Evolutionary conservation across 1,140 invertebrate species (phyloP), one percentile per base, ranked within the genome.

Genomic region (Choristoneura fumiferana): DNA sequence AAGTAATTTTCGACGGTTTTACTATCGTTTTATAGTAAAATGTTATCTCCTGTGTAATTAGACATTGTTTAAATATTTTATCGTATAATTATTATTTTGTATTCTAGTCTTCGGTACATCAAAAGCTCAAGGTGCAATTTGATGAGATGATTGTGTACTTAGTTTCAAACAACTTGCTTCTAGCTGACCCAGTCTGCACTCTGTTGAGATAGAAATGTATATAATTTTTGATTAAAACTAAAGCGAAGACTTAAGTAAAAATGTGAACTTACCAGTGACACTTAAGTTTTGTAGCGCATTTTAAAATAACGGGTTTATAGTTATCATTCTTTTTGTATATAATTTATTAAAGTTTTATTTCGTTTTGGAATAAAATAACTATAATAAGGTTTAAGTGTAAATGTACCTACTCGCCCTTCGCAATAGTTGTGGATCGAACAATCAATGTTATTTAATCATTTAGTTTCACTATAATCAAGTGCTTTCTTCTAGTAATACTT

Each of bases 91-190:
- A 58, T 65, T 57, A 71, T 73, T 74, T 80, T 75, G 79, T 78
- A 73, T 81, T 84, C 81, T 84, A 84, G 81, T 84, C 81, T 82
- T 70, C 76, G 76, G 73, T 69, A 73, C 78, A 29, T 3, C 22
- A 49, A n/a, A 33, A 73, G 80, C 81, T 84, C 81, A 84, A 81
- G 65, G 65, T 49, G 43, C 43, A 29, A 49, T 22, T 22, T 12
- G 43, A 17, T 49, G 43, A 22, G 18, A 22, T 12, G 22, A 17
- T 29, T 13, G 43, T 10, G 43, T 49, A 49, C 43, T 49, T 49
- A 49, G 18, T 49, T n/a, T 49, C 12, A 18, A 3, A n/a, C n/a
- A n/a, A 8, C 22, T 43, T 43, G 3, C 15, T 22, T 22, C 15
- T 12, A 49, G 8, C 22, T 3, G 10, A 33, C 18, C 15, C 39